Base-by-base conservation (phyloP, 1,140 invertebrate species). In the Paraescarpia echinospica region DNA sequence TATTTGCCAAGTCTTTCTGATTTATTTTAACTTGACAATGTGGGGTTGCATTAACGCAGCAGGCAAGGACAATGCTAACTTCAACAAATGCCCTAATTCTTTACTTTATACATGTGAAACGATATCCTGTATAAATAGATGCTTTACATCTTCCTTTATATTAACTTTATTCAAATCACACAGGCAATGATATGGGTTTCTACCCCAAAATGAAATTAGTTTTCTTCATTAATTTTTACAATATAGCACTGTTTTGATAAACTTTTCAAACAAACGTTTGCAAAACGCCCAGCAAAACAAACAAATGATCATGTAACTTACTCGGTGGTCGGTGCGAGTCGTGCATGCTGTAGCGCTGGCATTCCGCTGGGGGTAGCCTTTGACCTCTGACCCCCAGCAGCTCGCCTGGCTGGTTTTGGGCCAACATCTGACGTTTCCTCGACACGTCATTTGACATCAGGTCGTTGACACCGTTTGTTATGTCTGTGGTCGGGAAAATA, bases 271-370 rank as follows among this genome's bases (percentile, higher is more conserved):
- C 22, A 12, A 27, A 77, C 59, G 8, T 12, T 77, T 31, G 22
- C 27, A 77, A 77, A 31, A 31, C 14, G 59, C 22, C 59, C 59
- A 5, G n/a, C 14, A 90, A 0, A 22, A 90, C 89, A n/a, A 22
- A 90, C 33, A 35, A 90, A 34, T 35, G 27, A 33, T 31, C 34
- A 91, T 18, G 18, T 91, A 22, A 41, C 91, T 91, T 14, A 41
- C 35, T 91, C 2, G 91, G 91, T 35, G 91, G 91, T 91, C 91
- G 34, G 4, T 48, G 41, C 48, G 35, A n/a, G 48, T 91, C 91
- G 33, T 14, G 34, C 48, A 91, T 91, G 35, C 41, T 91, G 48
- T 91, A 91, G 33, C 91, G 34, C 35, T 41, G 59, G 59, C 59
- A 77, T 18, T 77, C 59, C n/a, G 90, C 22, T 77, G 59, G 59